Percentiles rank a stretch among this genome's conserved stretches.
These are phyloP conservation scores for Micrasema longulum DNA, from an alignment of 1,140 invertebrate genomes.

Conservation along the genomic window DNA sequence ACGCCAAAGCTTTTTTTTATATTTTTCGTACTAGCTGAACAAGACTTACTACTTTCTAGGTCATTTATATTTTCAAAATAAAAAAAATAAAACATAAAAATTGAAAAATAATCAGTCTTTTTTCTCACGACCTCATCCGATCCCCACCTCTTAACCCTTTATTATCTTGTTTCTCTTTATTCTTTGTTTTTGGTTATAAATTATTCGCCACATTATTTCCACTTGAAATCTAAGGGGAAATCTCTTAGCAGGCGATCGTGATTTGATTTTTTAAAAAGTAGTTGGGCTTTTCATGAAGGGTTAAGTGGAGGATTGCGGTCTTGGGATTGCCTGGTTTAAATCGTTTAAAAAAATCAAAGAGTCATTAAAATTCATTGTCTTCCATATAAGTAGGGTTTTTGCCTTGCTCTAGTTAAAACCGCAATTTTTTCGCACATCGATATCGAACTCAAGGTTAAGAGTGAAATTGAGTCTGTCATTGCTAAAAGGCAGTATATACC, in stretches of 20 bases:
- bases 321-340: too few relatives aligned
- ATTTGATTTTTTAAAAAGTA: too few relatives aligned
- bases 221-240: not conserved
- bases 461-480: too few relatives aligned
- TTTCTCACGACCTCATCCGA: constrained; percentile 31
- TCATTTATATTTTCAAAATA: constrained; percentile 49
- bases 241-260: too few relatives aligned
- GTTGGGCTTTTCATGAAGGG: constrained; percentile 6
- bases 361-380: too few relatives aligned
- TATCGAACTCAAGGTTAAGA: too few relatives aligned
- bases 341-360: too few relatives aligned
- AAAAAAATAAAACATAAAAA: constrained; percentile 51
- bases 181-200: not conserved
- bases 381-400: too few relatives aligned
- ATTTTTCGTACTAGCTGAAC: constrained; percentile 59
- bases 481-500: too few relatives aligned
- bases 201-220: not conserved
- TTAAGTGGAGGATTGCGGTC: constrained; percentile 15
- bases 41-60: constrained; percentile 51
- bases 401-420: too few relatives aligned
- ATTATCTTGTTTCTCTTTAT: constrained; percentile 19
- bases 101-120: constrained; percentile 44
- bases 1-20: constrained; percentile 86
- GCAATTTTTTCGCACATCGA: too few relatives aligned
- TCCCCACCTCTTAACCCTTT: constrained; percentile 35